Evolutionary conservation across 2,113 vertebrate species (phyloP).

Genomic region (Athene cunicularia): DNA sequence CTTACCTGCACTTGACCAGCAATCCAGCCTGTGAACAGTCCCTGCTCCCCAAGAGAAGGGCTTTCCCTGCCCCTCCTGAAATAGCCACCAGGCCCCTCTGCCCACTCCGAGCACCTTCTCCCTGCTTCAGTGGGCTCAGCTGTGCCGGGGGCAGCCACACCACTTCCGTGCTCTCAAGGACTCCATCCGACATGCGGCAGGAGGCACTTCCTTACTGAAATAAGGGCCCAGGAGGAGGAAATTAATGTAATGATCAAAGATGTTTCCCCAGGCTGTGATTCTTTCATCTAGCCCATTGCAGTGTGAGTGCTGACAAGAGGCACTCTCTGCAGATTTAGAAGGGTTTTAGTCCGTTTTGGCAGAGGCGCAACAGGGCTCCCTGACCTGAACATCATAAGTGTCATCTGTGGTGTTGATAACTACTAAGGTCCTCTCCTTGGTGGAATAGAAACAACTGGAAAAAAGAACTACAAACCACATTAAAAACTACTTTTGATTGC

Average conservation of each 20-base stretch:
- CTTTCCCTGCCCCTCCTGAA: background rate
- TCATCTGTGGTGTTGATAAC: background rate
- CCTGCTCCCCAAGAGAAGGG: fast-evolving
- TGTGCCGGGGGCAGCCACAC: too few relatives aligned
- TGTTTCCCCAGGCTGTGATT: fast-evolving
- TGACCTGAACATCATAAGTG: background rate
- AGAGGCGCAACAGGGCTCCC: background rate
- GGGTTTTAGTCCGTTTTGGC: background rate
- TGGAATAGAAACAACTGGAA: background rate
- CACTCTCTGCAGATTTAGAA: background rate
- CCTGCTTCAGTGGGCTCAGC: fast-evolving
- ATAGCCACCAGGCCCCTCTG: too few relatives aligned
- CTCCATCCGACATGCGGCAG: background rate
- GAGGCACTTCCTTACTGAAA: background rate
- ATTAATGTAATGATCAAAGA: background rate
- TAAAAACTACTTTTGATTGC: background rate
- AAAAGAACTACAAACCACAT: background rate
- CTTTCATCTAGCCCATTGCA: fast-evolving
- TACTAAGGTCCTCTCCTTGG: background rate
- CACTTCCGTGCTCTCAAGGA: too few relatives aligned
- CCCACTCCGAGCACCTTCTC: background rate
- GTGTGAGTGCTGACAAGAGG: fast-evolving
- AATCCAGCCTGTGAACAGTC: fast-evolving
- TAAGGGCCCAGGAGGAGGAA: background rate
- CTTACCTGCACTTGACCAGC: fast-evolving